Base-by-base conservation (phyloP, 2,888 invertebrate species). In the Vandiemenella viatica region DNA sequence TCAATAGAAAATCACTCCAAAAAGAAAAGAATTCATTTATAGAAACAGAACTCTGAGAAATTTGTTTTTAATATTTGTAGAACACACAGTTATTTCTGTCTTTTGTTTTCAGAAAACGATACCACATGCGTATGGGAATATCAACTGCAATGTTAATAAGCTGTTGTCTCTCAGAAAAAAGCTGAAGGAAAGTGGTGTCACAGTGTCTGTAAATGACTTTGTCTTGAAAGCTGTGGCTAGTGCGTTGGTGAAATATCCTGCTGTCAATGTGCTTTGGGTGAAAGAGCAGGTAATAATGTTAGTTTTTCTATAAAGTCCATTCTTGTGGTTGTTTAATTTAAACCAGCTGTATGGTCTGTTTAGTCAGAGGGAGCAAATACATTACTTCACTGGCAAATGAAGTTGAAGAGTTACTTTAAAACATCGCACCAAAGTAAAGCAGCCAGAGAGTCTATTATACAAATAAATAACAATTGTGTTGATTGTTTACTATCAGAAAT, bases 151-250 rank as follows among this genome's bases (percentile, higher is more conserved):
- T 47, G 67, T 77, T 37, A 70, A 72, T 56, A 67, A 68, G 38
- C 58, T 79, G 13, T 59, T 65, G 5, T 63, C 65, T 43, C 57
- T 77, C 1, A 65, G 79, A 13, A 70, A 71, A 53, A 66, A 73
- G 55, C 62, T 79, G 19, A 67, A 67, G 60, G 62, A 58, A 5
- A 68, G 72, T 15, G 73, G 73, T 19, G 60, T 74, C 20, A 72
- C 71, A 53, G 70, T 79, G 1, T 79, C 80, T 3, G 64, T 80
- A 8, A 80, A 80, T 62, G 80, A 80, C 61, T 75, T 80, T 56
- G 66, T 81, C 26, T 72, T 77, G 17, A 80, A 80, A 63, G 75
- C 77, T 15, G 73, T 70, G 22, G 77, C 75, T n/a, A 62, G 73
- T 16, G 74, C 79, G 1, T 65, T 80, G 32, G 63, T 72, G 57